Conservation (phyloP, 1,140 invertebrate genomes). For the Bathynomus jamesi region DNA sequence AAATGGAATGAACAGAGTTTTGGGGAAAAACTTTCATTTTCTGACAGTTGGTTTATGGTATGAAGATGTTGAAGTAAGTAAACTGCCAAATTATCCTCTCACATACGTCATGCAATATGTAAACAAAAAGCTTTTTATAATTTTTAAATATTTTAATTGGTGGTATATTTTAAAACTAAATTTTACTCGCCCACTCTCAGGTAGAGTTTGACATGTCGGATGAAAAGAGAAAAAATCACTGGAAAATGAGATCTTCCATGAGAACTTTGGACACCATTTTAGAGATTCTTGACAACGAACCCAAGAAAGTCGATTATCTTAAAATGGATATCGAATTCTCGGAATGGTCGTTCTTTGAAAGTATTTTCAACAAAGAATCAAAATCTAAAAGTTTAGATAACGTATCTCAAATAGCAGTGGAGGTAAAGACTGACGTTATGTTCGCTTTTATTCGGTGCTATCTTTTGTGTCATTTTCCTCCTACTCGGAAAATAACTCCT, state of each 20-base stretch:
- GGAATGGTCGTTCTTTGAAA: conserved; percentile 38
- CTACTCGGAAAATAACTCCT: too few relatives aligned
- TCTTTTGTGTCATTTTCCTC: too few relatives aligned
- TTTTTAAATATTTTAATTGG: too few relatives aligned
- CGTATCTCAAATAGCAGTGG: background rate
- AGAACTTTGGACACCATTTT: background rate
- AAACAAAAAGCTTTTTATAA: too few relatives aligned
- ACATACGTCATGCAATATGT: too few relatives aligned
- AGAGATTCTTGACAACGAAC: background rate
- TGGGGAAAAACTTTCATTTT: background rate
- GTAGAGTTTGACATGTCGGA: background rate
- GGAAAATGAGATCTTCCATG: background rate
- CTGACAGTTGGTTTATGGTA: background rate
- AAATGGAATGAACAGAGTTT: background rate
- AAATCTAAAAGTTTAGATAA: background rate
- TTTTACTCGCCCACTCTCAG: too few relatives aligned
- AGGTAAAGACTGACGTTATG: too few relatives aligned
- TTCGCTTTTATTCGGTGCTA: too few relatives aligned
- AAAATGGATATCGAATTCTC: conserved; percentile 27
- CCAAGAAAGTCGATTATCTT: background rate
- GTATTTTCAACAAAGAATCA: background rate
- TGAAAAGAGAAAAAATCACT: background rate
- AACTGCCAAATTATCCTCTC: too few relatives aligned
- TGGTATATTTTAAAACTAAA: too few relatives aligned
- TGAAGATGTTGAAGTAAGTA: background rate